These are phyloP conservation scores for Parthenolecanium corni DNA, from an alignment of 2,888 invertebrate genomes.

Conservation along the genomic window DNA sequence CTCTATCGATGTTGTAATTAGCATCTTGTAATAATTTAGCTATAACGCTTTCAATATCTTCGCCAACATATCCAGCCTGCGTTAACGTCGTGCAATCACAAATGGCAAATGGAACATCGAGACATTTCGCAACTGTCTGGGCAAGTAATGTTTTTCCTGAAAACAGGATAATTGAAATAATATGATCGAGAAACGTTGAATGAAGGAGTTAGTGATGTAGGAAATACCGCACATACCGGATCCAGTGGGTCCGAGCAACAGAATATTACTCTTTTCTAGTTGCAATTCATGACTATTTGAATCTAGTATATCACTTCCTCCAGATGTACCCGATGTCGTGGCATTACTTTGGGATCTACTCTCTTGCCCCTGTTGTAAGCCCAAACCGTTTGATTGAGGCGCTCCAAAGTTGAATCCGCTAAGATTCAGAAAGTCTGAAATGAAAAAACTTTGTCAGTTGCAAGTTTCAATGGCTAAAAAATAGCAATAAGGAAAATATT, in stretches of 20 bases:
- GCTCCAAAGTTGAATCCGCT: conserved; percentile 58
- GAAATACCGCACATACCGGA: conserved; percentile 52
- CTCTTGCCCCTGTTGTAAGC: conserved; percentile 39
- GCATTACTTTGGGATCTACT: not conserved
- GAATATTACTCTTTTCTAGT: conserved; percentile 91
- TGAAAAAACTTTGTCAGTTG: conserved; percentile 10
- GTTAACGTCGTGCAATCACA: conserved; percentile 96
- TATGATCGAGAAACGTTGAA: not conserved
- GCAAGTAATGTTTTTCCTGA: conserved; percentile 89
- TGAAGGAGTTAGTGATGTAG: not conserved
- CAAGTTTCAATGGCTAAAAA: too few species aligned
- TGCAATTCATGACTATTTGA: conserved; percentile 67
- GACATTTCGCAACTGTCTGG: conserved; percentile 91
- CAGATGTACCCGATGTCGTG: conserved; percentile 29
- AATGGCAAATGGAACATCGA: conserved; percentile 98
- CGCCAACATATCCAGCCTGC: conserved; percentile 97
- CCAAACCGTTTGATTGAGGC: conserved; percentile 42
- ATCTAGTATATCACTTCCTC: conserved; percentile 59
- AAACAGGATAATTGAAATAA: not conserved
- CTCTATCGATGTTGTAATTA: conserved; percentile 91
- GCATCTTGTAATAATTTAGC: conserved; percentile 92
- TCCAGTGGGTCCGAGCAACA: conserved; percentile 92
- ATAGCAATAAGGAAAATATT: too few species aligned
- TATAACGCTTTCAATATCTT: conserved; percentile 97
- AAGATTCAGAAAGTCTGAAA: conserved; percentile 70